Evolutionary conservation across 1,140 invertebrate species (phyloP), one percentile per base, ranked within the genome.

Genomic region (Choristoneura fumiferana): DNA sequence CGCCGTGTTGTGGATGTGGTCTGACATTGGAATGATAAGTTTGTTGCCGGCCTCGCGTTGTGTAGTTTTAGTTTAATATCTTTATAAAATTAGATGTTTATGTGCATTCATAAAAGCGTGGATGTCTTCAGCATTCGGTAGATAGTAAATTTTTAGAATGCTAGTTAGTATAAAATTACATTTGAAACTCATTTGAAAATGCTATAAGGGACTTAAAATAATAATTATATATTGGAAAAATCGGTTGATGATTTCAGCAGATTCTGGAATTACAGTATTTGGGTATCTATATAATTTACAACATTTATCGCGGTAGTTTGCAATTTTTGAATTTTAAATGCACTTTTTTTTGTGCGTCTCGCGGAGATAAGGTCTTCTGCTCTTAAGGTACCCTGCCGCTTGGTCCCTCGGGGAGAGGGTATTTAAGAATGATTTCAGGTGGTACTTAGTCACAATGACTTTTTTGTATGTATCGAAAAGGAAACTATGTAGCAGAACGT

Each of bases 141-240:
- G 84, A 76, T 86, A 87, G 83, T 85, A 81, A 88, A 87, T 81
- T 86, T 71, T 86, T 88, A 88, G 85, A 80, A 83, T 87, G 85
- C 85, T 88, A 88, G 85, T 84, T 88, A 88, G 83, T 73, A 75
- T 85, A 87, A 86, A 87, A 85, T 86, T 67, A 76, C 67, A 65
- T 77, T 79, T 69, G 60, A 75, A 73, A 78, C 58, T 56, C 68
- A 58, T 76, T 73, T 62, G 72, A 76, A 63, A 58, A 77, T 69
- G 67, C 67, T 71, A 71, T 65, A 33, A 29, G 18, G 29, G 45
- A 36, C 22, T 37, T 49, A 29, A 43, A 43, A 17, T 12, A 40
- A 49, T 43, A 43, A 49, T 17, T 22, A 8, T 12, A n/a, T 49
- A 49, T 22, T 12, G 43, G 43, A 13, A 38, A 38, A 38, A 8